Conservation (phyloP, 37 sponge, comb jelly and placozoan species). For the Corticium candelabrum region DNA sequence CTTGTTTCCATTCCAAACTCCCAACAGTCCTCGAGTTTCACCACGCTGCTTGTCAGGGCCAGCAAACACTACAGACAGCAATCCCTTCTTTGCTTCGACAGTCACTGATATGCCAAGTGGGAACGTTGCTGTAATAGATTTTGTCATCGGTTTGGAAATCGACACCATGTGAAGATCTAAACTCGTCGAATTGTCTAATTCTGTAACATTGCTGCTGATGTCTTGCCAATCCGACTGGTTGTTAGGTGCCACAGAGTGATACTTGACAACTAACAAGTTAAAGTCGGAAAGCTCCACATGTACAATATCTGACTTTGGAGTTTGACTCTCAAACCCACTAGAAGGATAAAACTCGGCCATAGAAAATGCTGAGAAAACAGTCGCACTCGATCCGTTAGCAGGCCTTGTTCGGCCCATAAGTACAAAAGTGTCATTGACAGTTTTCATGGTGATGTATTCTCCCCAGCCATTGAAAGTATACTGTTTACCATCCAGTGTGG, state of each 20-base stretch:
- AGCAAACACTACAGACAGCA: not conserved
- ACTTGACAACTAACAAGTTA: not conserved
- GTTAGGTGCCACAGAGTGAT: not conserved
- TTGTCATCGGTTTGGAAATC: not conserved
- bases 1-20: not conserved
- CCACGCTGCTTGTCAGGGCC: not conserved
- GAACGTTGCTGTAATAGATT: not conserved
- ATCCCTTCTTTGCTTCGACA: not conserved
- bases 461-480: conserved; percentile 80
- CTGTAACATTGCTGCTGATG: not conserved
- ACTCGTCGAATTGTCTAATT: not conserved
- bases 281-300: not conserved
- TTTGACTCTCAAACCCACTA: not conserved
- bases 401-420: not conserved
- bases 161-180: not conserved
- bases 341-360: not conserved
- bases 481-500: conserved; percentile 33
- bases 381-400: not conserved
- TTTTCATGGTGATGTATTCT: conserved; percentile 18
- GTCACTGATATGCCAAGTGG: not conserved
- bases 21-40: not conserved
- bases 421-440: not conserved
- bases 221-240: not conserved
- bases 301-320: not conserved
- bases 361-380: conserved; percentile 11